Evolutionary conservation across 2,113 vertebrate genomes (phyloP), one percentile per base, ranked within the genome.

Genomic region (Colistium nudipinnis): DNA sequence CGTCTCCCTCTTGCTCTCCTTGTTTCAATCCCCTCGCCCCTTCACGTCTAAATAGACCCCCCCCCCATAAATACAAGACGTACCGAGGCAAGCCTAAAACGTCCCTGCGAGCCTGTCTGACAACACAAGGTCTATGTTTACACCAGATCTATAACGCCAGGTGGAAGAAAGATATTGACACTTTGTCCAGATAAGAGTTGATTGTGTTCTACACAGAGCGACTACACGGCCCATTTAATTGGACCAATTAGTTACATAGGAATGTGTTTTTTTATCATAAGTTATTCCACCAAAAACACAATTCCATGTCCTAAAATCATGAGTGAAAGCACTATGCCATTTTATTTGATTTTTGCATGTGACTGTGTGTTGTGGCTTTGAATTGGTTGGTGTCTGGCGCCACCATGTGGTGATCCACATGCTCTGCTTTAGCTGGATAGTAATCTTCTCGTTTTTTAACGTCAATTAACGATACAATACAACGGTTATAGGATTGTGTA

Each of bases 371-470:
- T 66, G 28, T 30, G 22, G 43, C 33, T 19, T 12, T 54, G 35
- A 4, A 62, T 43, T 31, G 49, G 17, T 17, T 59, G 36, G 75
- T 77, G 30, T 88, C 24, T 85, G 70, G 65, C 70, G 41, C 86
- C 91, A 65, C 76, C 81, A 3, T 84, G 86, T 92, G 92, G 85
- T 43, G 7, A 53, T 55, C 16, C 13, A 9, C 6, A 7, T 12
- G 9, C 51, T 0, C 22, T 78, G 41, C 65, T n/a, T n/a, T n/a
- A n/a, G n/a, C n/a, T n/a, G n/a, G n/a, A n/a, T n/a, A n/a, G n/a
- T n/a, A n/a, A n/a, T n/a, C n/a, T n/a, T n/a, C n/a, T n/a, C n/a
- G n/a, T n/a, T n/a, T n/a, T n/a, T n/a, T n/a, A n/a, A n/a, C n/a
- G n/a, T n/a, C n/a, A n/a, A n/a, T n/a, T n/a, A n/a, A n/a, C n/a